phyloP scores from a whole-genome alignment of 2,888 invertebrate genomes.

The Chaetogeoica ovagalla region DNA sequence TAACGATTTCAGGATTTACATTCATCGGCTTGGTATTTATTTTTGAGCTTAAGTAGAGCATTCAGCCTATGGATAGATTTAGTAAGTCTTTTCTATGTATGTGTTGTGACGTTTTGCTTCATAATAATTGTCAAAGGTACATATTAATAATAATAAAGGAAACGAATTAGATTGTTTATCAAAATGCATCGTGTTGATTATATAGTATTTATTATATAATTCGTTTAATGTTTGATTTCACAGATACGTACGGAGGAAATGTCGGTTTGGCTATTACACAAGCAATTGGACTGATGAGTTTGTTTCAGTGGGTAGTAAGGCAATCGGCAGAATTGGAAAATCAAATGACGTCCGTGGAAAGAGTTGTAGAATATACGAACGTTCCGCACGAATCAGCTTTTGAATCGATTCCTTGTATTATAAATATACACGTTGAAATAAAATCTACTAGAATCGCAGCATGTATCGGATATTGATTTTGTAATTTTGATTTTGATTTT shows the following conservation, averaged over 20 bases:
- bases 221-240: background rate
- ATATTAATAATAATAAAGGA: background rate
- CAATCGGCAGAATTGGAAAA: constrained; percentile 88
- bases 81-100: constrained; percentile 83
- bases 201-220: background rate
- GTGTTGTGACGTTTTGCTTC: constrained; percentile 82
- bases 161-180: background rate
- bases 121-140: constrained; percentile 62
- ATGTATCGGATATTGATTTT: background rate
- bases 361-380: constrained; percentile 78
- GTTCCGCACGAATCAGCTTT: constrained; percentile 65
- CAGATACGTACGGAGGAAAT: constrained; percentile 65
- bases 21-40: constrained; percentile 86
- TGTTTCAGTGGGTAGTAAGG: constrained; percentile 88
- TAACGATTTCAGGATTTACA: constrained; percentile 53
- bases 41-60: constrained; percentile 85
- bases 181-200: no score
- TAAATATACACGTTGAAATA: background rate
- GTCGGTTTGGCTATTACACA: constrained; percentile 80
- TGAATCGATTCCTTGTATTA: constrained; percentile 56
- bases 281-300: constrained; percentile 75
- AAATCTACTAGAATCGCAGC: background rate
- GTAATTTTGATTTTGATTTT: background rate
- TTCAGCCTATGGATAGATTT: constrained; percentile 93
- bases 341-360: constrained; percentile 88